Evolutionary conservation across 2,888 invertebrate genomes (phyloP).

Genomic region (Ellobium chinense): DNA sequence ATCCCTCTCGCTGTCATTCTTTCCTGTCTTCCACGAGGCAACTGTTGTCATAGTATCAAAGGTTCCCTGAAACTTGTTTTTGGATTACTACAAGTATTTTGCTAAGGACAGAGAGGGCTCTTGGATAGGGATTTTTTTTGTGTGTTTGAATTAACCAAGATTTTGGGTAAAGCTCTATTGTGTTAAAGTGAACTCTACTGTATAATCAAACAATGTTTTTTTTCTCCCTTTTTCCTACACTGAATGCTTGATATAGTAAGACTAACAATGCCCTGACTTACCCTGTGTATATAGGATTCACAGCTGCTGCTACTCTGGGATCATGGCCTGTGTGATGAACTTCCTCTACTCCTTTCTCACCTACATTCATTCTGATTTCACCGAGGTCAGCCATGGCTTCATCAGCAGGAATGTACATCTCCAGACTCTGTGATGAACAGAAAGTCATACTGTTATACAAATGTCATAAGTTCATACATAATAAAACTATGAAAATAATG

Average conservation of each 20-base stretch:
- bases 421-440: constrained; percentile 66
- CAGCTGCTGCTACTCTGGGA: constrained; percentile 55
- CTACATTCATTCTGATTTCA: constrained; percentile 72
- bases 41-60: too few species aligned
- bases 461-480: not conserved
- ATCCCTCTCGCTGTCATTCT: too few species aligned
- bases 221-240: too few species aligned
- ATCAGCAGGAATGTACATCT: constrained; percentile 77
- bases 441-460: not conserved
- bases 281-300: constrained; percentile 67
- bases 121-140: too few species aligned
- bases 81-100: too few species aligned
- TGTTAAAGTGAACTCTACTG: not conserved
- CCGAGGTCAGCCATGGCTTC: constrained; percentile 72
- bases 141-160: too few species aligned
- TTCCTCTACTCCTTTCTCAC: constrained; percentile 51
- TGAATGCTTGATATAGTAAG: too few species aligned
- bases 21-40: too few species aligned
- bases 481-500: not conserved
- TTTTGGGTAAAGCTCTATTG: not conserved
- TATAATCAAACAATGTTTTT: too few species aligned
- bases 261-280: constrained; percentile 44
- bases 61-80: too few species aligned
- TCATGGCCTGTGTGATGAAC: constrained; percentile 52
- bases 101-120: not conserved